These are phyloP conservation scores for Patella vulgata DNA, from an alignment of 1,140 invertebrate genomes.

Conservation along the genomic window DNA sequence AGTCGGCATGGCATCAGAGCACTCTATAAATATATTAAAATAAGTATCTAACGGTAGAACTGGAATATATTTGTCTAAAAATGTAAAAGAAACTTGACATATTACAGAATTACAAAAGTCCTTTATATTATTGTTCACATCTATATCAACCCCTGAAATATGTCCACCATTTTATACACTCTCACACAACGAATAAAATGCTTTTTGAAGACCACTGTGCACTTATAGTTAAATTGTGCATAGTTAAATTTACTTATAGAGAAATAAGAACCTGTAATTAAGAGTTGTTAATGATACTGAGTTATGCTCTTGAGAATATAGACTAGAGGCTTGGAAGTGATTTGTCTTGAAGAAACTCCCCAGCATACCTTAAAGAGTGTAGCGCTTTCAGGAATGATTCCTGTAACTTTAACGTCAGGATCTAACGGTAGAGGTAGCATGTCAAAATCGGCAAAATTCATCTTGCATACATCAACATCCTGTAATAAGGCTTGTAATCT, in stretches of 20 bases:
- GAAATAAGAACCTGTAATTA: no score
- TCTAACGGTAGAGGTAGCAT: constrained; percentile 82
- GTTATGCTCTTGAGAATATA: no score
- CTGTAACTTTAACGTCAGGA: constrained; percentile 88
- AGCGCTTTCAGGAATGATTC: constrained; percentile 86
- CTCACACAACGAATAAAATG: no score
- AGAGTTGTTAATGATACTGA: no score
- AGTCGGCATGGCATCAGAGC: constrained; percentile 97
- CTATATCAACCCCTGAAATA: no score
- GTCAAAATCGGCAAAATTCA: constrained; percentile 91
- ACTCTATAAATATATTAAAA: constrained; percentile 69
- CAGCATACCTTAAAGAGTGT: constrained; percentile 87
- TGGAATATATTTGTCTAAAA: not conserved
- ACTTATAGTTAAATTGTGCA: no score
- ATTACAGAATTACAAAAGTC: not conserved
- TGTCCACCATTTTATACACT: no score
- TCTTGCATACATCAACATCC: constrained; percentile 80
- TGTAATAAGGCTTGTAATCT: constrained; percentile 79
- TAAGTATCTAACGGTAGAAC: not conserved
- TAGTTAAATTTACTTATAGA: no score
- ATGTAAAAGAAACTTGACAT: not conserved
- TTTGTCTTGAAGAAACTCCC: no score
- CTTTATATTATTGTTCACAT: no score
- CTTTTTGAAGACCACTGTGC: no score
- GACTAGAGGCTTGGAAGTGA: no score